Percentiles rank a stretch among this genome's conserved stretches.
These are phyloP conservation scores for Megaustenia siamemsis DNA, from an alignment of 2,888 invertebrate species.

Conservation along the genomic window DNA sequence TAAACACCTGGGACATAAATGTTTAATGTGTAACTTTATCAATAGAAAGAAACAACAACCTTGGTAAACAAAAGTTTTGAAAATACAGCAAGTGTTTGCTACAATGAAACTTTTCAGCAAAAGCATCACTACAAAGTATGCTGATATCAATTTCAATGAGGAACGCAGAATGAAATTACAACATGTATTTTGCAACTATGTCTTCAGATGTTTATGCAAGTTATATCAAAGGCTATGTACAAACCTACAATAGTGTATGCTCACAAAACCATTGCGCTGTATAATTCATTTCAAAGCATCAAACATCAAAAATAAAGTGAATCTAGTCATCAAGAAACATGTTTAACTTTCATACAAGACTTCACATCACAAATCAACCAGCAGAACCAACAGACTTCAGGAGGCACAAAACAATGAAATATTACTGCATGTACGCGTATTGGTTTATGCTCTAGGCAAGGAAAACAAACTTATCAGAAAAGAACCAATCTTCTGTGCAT, in stretches of 20 bases:
- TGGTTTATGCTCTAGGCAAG: not conserved
- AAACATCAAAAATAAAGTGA: not conserved
- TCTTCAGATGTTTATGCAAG: slow-evolving; percentile 14
- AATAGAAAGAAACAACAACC: too few species aligned
- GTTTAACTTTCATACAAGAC: not conserved
- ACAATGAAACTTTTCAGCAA: too few species aligned
- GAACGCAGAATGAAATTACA: not conserved
- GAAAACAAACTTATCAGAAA: not conserved
- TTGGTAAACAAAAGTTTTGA: too few species aligned
- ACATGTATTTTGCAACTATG: not conserved
- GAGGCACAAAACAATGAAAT: not conserved
- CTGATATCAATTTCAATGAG: not conserved
- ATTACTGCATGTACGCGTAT: not conserved
- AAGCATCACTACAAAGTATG: too few species aligned
- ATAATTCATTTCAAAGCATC: not conserved
- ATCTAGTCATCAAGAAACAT: not conserved
- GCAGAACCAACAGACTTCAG: not conserved
- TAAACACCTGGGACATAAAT: not conserved
- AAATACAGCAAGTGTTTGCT: too few species aligned
- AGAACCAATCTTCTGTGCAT: not conserved
- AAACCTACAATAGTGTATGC: slow-evolving; percentile 20
- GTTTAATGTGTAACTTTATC: not conserved
- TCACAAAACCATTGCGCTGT: not conserved
- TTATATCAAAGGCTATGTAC: slow-evolving; percentile 30
- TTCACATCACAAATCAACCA: not conserved